phyloP scores from a whole-genome alignment of 2,797 vertebrate species.

The Acanthurus tractus region DNA sequence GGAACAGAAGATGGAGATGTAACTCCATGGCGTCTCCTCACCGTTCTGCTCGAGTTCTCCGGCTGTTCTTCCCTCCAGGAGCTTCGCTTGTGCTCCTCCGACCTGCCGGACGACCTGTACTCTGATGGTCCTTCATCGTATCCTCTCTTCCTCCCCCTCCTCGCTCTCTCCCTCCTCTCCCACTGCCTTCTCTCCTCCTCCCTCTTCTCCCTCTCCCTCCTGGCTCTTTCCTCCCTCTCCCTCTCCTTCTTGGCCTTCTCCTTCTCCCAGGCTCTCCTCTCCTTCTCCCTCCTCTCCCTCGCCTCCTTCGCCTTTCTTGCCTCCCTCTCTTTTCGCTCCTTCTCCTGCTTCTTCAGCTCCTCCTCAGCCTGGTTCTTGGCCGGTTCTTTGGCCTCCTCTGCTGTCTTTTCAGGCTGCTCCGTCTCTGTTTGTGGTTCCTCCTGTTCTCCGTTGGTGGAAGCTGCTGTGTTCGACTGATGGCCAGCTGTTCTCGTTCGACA shows the following conservation, averaged over 20 bases:
- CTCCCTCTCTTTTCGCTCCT: conserved; percentile 47
- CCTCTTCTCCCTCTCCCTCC: conserved; percentile 45
- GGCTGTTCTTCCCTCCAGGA: conserved; percentile 8
- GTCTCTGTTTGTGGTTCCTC: not conserved
- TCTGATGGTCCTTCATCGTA: conserved; percentile 22
- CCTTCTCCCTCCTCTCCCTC: conserved; percentile 19
- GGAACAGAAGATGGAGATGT: no score
- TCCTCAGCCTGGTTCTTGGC: conserved; percentile 17
- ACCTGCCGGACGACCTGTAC: conserved; percentile 27
- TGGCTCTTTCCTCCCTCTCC: conserved; percentile 33
- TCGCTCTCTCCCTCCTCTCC: conserved; percentile 44
- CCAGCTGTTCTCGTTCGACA: conserved; percentile 40
- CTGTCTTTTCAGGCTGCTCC: not conserved
- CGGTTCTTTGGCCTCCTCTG: conserved; percentile 14
- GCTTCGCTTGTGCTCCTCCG: conserved; percentile 36
- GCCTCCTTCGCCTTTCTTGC: conserved; percentile 31
- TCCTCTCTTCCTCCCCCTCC: conserved; percentile 60
- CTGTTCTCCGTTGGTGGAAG: not conserved
- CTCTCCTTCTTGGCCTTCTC: conserved; percentile 24
- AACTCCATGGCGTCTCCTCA: not conserved
- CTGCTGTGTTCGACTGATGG: not conserved
- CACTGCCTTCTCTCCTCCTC: conserved; percentile 56
- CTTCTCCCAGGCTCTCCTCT: conserved; percentile 7
- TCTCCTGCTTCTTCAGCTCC: conserved; percentile 36
- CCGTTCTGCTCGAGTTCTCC: conserved; percentile 26